These are phyloP conservation scores for Chelon auratus DNA, from an alignment of 2,797 vertebrate species.

Conservation along the genomic window DNA sequence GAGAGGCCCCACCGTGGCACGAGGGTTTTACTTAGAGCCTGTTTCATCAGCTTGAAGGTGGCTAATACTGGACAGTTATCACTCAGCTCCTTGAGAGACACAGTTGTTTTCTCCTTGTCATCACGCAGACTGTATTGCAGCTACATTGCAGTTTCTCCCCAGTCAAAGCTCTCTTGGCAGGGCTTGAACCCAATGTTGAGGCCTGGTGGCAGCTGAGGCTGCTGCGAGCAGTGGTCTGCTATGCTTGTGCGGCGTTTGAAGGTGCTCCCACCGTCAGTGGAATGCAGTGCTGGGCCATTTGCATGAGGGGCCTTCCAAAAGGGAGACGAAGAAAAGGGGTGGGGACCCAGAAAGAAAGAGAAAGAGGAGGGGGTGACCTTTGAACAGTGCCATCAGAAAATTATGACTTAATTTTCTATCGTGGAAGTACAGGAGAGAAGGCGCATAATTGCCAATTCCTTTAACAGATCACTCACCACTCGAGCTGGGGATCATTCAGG, in stretches of 20 bases:
- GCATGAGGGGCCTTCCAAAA: constrained; percentile 80
- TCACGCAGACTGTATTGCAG: constrained; percentile 66
- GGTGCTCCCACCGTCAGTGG: constrained; percentile 80
- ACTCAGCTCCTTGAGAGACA: constrained; percentile 63
- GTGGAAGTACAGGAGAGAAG: constrained; percentile 60
- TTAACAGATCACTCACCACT: neutral
- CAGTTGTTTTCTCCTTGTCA: constrained; percentile 80
- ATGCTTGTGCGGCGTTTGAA: constrained; percentile 69
- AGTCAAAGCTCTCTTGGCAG: constrained; percentile 62
- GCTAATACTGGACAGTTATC: constrained; percentile 74
- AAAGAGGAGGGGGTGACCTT: constrained; percentile 72
- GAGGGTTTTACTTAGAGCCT: constrained; percentile 75
- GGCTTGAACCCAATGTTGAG: constrained; percentile 47
- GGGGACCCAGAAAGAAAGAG: constrained; percentile 37
- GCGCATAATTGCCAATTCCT: neutral
- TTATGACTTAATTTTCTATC: constrained; percentile 83
- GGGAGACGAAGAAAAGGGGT: constrained; percentile 69
- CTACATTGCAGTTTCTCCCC: constrained; percentile 59
- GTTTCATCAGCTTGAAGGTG: constrained; percentile 70
- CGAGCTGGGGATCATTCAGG: neutral
- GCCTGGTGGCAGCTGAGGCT: constrained; percentile 75
- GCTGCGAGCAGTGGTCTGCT: constrained; percentile 41
- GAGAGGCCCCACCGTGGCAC: constrained; percentile 51
- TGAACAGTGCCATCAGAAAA: constrained; percentile 80
- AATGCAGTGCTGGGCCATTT: constrained; percentile 79